Conservation (phyloP, 53 echinoderm and acorn worm genomes). For the Mesocentrotus franciscanus region DNA sequence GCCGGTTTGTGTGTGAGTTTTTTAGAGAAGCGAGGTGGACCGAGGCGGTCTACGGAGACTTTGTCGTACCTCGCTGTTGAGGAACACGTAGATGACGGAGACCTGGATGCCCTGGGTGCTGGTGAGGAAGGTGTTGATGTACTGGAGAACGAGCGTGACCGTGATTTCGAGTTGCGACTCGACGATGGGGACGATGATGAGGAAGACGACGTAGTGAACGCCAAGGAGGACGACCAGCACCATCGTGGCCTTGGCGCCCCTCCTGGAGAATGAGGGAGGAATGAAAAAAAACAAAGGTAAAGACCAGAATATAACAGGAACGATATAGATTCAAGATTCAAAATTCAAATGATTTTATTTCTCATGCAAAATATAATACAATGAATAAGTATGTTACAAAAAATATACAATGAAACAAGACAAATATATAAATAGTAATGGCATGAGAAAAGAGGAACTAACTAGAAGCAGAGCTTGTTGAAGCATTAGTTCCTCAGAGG, state of each 20-base stretch:
- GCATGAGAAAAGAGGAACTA: too few relatives aligned
- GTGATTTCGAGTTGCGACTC: slow-evolving; percentile 65
- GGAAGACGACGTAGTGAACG: slow-evolving; percentile 86
- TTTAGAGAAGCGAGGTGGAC: slow-evolving; percentile 62
- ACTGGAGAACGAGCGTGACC: slow-evolving; percentile 70
- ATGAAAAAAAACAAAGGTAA: neutral
- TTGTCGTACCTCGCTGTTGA: slow-evolving; percentile 90
- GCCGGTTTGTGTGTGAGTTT: slow-evolving; percentile 56
- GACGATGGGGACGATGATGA: slow-evolving; percentile 82
- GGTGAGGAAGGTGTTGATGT: slow-evolving; percentile 77
- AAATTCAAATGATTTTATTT: too few relatives aligned
- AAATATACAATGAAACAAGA: too few relatives aligned
- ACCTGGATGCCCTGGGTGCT: slow-evolving; percentile 88
- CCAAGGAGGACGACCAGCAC: slow-evolving; percentile 90
- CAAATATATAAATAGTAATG: too few relatives aligned
- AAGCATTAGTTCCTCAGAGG: too few relatives aligned
- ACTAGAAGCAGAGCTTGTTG: too few relatives aligned
- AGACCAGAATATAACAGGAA: neutral
- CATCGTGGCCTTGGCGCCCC: slow-evolving; percentile 89
- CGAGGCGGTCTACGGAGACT: slow-evolving; percentile 12
- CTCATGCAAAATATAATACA: too few relatives aligned
- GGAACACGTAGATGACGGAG: slow-evolving; percentile 91
- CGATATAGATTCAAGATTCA: too few relatives aligned
- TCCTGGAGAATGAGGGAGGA: slow-evolving; percentile 59
- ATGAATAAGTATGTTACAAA: too few relatives aligned